Base-by-base conservation (phyloP, 2,888 invertebrate genomes). In the Catocala nupta region DNA sequence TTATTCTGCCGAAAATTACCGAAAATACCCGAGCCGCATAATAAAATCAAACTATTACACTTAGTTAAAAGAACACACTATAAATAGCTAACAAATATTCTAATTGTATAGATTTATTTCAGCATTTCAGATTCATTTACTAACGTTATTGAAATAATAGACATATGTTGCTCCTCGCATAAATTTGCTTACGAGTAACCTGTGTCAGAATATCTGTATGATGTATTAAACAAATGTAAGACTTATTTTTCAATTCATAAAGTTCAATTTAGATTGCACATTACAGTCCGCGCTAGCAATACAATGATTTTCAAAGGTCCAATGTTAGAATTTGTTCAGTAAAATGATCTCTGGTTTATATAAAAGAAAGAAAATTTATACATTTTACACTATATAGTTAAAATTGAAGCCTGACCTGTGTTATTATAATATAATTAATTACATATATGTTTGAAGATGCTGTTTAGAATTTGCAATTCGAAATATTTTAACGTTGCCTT, bases 261-360 rank as follows among this genome's bases (percentile, higher is more conserved):
- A 52, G 56, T 69, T 75, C 49, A 70, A 60, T 73, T 66, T 78
- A 62, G 55, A 68, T 67, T 64, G 59, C 77, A 67, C 70, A 50
- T 39, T 64, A 49, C 61, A 68, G 55, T 64, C 54, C 51, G 54
- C 65, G 68, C 65, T 73, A 69, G 63, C 45, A 36, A 55, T 11
- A 65, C 54, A 49, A 65, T 60, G 33, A 60, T 65, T 65, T 65
- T 61, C 16, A 50, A 63, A 63, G 61, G 63, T 71, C 67, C 75
- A 68, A 62, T 59, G 47, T 53, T 65, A 72, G 61, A 53, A 59
- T 70, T 67, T 16, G 55, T 74, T 72, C 55, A 54, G 72, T 55
- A 50, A 59, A 56, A 57, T 60, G 69, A 73, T 75, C 66, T 77
- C 73, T 65, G 59, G 36, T 68, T 69, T 67, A 66, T 55, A 43